Evolutionary conservation across 2,888 invertebrate genomes (phyloP), one percentile per base, ranked within the genome.

Genomic region (Pandemis corylana): DNA sequence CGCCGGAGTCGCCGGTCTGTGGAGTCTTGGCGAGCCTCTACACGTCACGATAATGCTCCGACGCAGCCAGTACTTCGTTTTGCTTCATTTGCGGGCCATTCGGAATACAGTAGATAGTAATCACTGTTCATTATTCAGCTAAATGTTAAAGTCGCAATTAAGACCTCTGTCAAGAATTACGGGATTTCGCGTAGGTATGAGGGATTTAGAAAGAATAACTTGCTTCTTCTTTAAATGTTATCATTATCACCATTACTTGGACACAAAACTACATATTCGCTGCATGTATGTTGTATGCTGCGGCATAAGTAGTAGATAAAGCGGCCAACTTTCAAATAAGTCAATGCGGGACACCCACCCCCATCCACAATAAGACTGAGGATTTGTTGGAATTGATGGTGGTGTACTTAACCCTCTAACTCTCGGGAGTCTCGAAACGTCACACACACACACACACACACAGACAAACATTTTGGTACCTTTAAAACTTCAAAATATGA

Each of bases 11-110:
- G 68, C 78, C 84, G 83, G 80, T 80, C 85, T 83, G 84, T 84
- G 81, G 82, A 81, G 84, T 81, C 84, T 83, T 81, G 81, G 77
- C 84, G 81, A 84, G 81, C 82, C 82, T 78, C 77, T 77, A 28
- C 12, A 77, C 75, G 56, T 78, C 77, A 80, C 79, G 79, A 83
- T 83, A 84, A 65, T 74, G 59, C 74, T 69, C 68, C 59, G 83
- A 77, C 81, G 81, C 76, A 81, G 81, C 78, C 76, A 78, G 77
- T 79, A 68, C 49, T 70, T 68, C 53, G 42, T 68, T 65, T 61
- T 68, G 72, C 68, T 72, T 70, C 49, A 68, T 68, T 67, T 67
- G 62, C 41, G 6, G 42, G 20, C 5, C 6, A 7, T 28, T 44
- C 20, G 7, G 41, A 9, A 41, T 7, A 59, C 59, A 44, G n/a